Evolutionary conservation across 2,113 vertebrate species (phyloP).

Genomic region (Hemiscyllium ocellatum): DNA sequence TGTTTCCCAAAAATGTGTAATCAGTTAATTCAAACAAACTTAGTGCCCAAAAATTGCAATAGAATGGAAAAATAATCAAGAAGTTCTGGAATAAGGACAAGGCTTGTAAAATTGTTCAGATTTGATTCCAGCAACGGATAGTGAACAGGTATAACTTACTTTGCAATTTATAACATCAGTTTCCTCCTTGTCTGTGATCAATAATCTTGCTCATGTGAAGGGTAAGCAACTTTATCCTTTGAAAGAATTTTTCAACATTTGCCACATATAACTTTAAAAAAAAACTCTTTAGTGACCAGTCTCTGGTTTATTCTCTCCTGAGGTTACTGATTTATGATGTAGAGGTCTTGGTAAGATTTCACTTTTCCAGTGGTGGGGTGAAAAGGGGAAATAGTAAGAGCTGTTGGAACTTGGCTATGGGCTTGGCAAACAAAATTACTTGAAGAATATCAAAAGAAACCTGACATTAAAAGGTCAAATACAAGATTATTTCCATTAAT

Average conservation of each 20-base stretch:
- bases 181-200: background rate
- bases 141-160: background rate
- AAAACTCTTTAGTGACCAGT: background rate
- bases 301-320: background rate
- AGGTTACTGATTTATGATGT: background rate
- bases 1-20: background rate
- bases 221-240: background rate
- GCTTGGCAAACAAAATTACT: background rate
- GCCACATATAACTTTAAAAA: no score
- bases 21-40: background rate
- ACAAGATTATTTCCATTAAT: background rate
- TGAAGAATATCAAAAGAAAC: background rate
- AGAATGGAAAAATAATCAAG: background rate
- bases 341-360: background rate
- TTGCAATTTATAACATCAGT: background rate
- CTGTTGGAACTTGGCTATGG: background rate
- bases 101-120: background rate
- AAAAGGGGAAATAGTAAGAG: no score
- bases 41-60: background rate
- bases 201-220: background rate
- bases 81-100: background rate
- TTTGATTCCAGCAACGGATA: background rate
- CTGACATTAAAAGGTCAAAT: background rate
- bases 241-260: background rate
- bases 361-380: background rate